Conservation (phyloP, 2,888 invertebrate species). For the Phania funesta region DNA sequence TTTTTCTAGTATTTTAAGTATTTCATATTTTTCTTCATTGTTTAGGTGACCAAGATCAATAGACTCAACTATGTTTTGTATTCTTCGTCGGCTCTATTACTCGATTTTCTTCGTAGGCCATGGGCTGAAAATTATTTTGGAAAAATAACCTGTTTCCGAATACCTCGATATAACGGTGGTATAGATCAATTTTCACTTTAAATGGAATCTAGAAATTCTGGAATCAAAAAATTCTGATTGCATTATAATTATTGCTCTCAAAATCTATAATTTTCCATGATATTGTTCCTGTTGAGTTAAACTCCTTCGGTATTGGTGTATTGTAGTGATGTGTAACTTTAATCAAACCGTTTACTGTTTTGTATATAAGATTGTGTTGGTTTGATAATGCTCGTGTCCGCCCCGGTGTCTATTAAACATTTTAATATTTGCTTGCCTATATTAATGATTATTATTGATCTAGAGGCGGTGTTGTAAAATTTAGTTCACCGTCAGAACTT, state of each 20-base stretch:
- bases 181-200: no score
- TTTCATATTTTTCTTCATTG: slow-evolving; percentile 4
- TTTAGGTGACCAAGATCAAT: slow-evolving; percentile 10
- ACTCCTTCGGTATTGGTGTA: slow-evolving; percentile 5
- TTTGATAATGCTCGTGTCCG: slow-evolving; percentile 38
- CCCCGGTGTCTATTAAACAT: slow-evolving; percentile 38
- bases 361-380: background rate
- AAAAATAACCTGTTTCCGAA: no score
- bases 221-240: background rate
- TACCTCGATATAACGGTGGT: no score
- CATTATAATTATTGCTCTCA: slow-evolving; percentile 16
- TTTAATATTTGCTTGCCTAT: slow-evolving; percentile 25
- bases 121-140: no score
- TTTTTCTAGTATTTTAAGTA: slow-evolving; percentile 20
- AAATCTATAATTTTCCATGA: background rate
- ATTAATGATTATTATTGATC: slow-evolving; percentile 27
- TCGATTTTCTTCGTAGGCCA: background rate
- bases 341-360: slow-evolving; percentile 1
- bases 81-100: background rate
- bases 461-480: slow-evolving; percentile 13
- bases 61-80: no score
- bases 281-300: background rate
- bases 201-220: no score
- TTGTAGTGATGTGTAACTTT: background rate
- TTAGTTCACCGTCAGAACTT: background rate